Percentiles rank a stretch among this genome's conserved stretches.
These are phyloP conservation scores for Timandra comae DNA, from an alignment of 2,888 invertebrate genomes.

Conservation along the genomic window DNA sequence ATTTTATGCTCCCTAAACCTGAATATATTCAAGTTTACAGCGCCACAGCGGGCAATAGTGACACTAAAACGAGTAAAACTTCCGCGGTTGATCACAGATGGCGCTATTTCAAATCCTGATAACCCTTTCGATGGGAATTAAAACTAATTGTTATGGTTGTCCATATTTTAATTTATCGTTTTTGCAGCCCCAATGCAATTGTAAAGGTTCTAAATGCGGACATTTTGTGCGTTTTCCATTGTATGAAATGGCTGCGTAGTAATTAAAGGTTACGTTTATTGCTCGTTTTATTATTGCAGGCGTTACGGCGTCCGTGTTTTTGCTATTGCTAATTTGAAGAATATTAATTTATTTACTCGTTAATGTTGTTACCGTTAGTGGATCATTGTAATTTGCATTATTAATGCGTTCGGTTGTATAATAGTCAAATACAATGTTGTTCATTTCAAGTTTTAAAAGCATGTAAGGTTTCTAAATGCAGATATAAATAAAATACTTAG, in stretches of 20 bases:
- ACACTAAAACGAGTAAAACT: slow-evolving; percentile 45
- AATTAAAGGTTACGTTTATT: slow-evolving; percentile 46
- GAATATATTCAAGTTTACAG: slow-evolving; percentile 30
- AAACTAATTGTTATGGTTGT: slow-evolving; percentile 36
- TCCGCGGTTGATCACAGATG: slow-evolving; percentile 42
- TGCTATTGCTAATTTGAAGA: slow-evolving; percentile 40
- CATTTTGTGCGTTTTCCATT: slow-evolving; percentile 23
- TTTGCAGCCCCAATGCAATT: slow-evolving; percentile 25
- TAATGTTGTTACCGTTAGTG: too few relatives aligned
- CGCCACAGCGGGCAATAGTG: slow-evolving; percentile 32
- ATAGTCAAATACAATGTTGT: too few relatives aligned
- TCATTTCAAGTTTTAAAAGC: too few relatives aligned
- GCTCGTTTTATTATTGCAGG: slow-evolving; percentile 40
- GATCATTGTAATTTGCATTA: too few relatives aligned
- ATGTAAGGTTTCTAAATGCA: too few relatives aligned
- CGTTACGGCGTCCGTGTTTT: slow-evolving; percentile 24
- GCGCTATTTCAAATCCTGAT: slow-evolving; percentile 38
- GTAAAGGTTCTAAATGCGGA: slow-evolving; percentile 29
- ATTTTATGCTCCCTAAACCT: slow-evolving; percentile 22
- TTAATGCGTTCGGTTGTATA: too few relatives aligned
- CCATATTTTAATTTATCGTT: slow-evolving; percentile 52
- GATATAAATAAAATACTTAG: too few relatives aligned
- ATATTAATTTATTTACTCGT: too few relatives aligned
- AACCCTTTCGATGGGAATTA: slow-evolving; percentile 35
- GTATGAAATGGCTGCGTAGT: slow-evolving; percentile 23